Evolutionary conservation across 2,113 vertebrate genomes (phyloP).

Genomic region (Hystrix brachyura): DNA sequence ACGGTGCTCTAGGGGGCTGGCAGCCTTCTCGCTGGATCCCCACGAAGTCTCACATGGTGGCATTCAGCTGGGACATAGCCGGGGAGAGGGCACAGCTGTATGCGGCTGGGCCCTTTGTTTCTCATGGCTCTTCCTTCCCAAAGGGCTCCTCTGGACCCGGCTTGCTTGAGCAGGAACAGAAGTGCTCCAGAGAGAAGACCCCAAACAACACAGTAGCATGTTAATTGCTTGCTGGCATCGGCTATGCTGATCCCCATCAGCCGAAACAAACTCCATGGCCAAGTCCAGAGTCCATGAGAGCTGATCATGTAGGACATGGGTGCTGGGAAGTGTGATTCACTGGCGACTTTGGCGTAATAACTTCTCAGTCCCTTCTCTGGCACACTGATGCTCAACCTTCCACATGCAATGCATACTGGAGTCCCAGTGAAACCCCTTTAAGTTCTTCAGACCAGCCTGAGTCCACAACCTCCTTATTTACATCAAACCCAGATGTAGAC

Average conservation of each 20-base stretch:
- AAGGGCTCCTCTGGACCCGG: background rate
- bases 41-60: rapidly evolving
- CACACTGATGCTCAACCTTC: rapidly evolving
- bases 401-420: background rate
- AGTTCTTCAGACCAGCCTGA: background rate
- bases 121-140: background rate
- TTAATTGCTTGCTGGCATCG: background rate
- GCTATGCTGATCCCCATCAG: background rate
- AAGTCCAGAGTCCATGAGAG: background rate
- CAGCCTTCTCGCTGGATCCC: background rate
- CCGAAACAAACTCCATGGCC: background rate
- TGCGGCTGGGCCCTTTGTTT: background rate
- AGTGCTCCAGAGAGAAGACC: background rate
- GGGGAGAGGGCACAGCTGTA: rapidly evolving
- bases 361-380: background rate
- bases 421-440: background rate
- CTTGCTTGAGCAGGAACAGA: rapidly evolving
- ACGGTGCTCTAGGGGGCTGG: background rate
- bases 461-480: background rate
- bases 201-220: too few relatives aligned
- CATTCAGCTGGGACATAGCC: too few relatives aligned
- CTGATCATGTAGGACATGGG: background rate
- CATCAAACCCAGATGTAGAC: background rate
- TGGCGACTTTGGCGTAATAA: background rate
- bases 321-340: rapidly evolving